A percentile compares a stretch with the other conserved stretches of the same genome.
Conservation (phyloP, 1,140 invertebrate species). For the Brachionus sp. region DNA sequence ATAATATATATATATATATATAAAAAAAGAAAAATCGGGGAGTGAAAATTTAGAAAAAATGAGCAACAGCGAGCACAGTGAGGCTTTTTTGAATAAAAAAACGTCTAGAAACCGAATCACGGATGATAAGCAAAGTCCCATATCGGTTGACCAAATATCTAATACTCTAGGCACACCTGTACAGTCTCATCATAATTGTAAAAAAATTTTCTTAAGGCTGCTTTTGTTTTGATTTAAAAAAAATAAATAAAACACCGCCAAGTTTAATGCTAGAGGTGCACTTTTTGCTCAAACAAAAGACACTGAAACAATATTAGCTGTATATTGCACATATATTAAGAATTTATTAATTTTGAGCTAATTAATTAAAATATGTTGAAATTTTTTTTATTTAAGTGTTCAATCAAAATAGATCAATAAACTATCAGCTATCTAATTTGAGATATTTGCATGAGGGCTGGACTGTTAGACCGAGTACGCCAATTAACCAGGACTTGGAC, state of each 20-base stretch:
- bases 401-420: conserved; percentile 57
- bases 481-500: conserved; percentile 24
- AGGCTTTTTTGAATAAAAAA: background rate
- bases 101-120: background rate
- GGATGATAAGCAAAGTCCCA: background rate
- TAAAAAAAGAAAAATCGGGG: background rate
- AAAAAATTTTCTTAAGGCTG: background rate
- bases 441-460: conserved; percentile 58
- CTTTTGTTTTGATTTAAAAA: background rate
- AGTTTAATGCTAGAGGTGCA: too few relatives aligned
- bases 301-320: too few relatives aligned
- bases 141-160: background rate
- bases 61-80: background rate
- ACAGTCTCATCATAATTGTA: background rate
- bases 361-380: too few relatives aligned
- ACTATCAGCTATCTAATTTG: conserved; percentile 58
- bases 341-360: too few relatives aligned
- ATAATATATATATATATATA: background rate
- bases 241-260: too few relatives aligned
- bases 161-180: background rate
- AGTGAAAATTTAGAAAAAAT: background rate
- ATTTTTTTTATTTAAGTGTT: background rate
- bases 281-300: too few relatives aligned
- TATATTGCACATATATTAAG: too few relatives aligned
- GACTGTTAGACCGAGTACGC: conserved; percentile 54